These are phyloP conservation scores for Meandrina meandrites DNA, from an alignment of 92 coral and sea anemone species.

Conservation along the genomic window DNA sequence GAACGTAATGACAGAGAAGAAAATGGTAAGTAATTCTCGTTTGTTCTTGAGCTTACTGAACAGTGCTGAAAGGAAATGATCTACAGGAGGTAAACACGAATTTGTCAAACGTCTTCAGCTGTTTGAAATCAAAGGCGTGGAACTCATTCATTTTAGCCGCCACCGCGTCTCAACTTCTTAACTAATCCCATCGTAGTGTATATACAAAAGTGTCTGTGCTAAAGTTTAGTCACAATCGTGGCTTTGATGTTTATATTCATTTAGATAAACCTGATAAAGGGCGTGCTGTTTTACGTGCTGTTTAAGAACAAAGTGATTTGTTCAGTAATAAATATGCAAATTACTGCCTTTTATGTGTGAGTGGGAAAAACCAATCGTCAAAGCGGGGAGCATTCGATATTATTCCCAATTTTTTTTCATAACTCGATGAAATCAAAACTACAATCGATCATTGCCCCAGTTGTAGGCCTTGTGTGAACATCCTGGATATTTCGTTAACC, in stretches of 20 bases:
- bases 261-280: conserved; percentile 10
- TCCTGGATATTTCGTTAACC: neutral
- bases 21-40: neutral
- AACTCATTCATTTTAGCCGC: conserved; percentile 2
- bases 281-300: neutral
- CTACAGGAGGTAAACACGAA: neutral
- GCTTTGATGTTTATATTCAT: conserved; percentile 9
- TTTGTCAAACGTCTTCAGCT: conserved; percentile 5
- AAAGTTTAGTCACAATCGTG: conserved; percentile 3
- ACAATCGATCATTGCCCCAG: neutral
- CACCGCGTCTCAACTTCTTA: conserved; percentile 4
- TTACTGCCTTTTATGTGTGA: conserved; percentile 8
- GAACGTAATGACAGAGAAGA: neutral
- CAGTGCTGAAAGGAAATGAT: conserved; percentile 17
- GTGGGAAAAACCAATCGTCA: conserved; percentile 6
- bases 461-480: neutral
- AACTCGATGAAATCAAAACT: neutral
- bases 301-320: conserved; percentile 5
- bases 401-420: neutral
- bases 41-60: neutral
- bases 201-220: neutral
- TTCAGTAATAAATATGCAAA: conserved; percentile 21
- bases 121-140: neutral
- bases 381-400: neutral
- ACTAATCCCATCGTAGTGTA: conserved; percentile 1